A percentile compares a stretch with the other conserved stretches of the same genome.
Evolutionary conservation across 2,888 invertebrate genomes (phyloP).

Genomic region (Cosmorhoe ocellata): DNA sequence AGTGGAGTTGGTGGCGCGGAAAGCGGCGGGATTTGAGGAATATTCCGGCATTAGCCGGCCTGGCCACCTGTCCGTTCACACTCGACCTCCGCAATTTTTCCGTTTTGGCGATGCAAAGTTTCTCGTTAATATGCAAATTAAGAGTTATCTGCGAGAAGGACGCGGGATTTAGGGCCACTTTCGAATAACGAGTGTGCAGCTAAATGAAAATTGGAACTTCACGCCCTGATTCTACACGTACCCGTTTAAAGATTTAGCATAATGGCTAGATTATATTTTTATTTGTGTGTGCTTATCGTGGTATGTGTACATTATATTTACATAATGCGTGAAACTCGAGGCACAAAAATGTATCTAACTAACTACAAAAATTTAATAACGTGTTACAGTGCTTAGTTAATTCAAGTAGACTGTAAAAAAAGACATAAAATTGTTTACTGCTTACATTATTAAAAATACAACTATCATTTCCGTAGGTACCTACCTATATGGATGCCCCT

Average conservation of each 20-base stretch:
- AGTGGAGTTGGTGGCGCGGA: conserved; percentile 12
- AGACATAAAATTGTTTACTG: conserved; percentile 61
- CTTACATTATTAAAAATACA: conserved; percentile 53
- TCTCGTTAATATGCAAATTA: conserved; percentile 81
- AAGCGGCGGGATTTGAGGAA: conserved; percentile 53
- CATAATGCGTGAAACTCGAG: conserved; percentile 57
- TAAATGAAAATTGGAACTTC: conserved; percentile 66
- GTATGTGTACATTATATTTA: conserved; percentile 54
- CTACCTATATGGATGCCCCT: conserved; percentile 37
- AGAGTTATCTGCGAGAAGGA: conserved; percentile 73
- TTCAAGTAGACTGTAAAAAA: conserved; percentile 62
- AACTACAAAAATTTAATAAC: conserved; percentile 53
- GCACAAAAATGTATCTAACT: conserved; percentile 50
- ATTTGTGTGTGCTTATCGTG: conserved; percentile 55
- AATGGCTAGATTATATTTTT: conserved; percentile 64
- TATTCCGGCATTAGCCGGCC: conserved; percentile 58
- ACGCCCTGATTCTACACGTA: conserved; percentile 61
- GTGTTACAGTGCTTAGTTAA: conserved; percentile 61
- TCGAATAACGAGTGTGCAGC: conserved; percentile 58
- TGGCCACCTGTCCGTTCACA: conserved; percentile 73
- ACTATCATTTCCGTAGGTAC: conserved; percentile 44
- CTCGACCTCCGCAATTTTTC: conserved; percentile 70
- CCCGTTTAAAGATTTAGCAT: conserved; percentile 70
- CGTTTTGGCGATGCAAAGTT: conserved; percentile 74
- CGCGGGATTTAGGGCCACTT: conserved; percentile 67